Evolutionary conservation across 2,113 vertebrate species (phyloP).

Genomic region (Ameiurus melas): DNA sequence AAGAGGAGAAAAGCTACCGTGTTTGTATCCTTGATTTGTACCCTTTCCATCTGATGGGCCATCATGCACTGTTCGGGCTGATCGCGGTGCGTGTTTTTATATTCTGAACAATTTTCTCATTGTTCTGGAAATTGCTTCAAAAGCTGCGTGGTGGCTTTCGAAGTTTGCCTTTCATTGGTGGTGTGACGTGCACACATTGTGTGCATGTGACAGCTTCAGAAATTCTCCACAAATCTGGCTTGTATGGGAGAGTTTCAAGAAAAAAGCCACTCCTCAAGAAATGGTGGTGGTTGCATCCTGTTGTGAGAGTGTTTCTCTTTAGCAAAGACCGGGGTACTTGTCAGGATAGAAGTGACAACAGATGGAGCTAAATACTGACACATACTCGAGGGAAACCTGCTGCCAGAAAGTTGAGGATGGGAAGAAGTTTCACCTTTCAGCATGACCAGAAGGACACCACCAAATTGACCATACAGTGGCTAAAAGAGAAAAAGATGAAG

Average conservation of each 20-base stretch:
- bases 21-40: too few relatives aligned
- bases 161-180: too few relatives aligned
- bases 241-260: not conserved
- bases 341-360: not conserved
- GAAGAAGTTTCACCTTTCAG: not conserved
- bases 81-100: too few relatives aligned
- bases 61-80: too few relatives aligned
- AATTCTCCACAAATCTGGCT: not conserved
- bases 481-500: not conserved
- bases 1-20: too few relatives aligned
- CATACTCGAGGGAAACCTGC: not conserved
- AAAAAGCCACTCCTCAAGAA: not conserved
- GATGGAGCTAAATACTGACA: not conserved
- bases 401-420: not conserved
- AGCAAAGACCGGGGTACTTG: not conserved
- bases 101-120: too few relatives aligned
- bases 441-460: not conserved
- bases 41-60: too few relatives aligned
- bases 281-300: not conserved
- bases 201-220: not conserved
- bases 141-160: too few relatives aligned
- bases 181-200: too few relatives aligned
- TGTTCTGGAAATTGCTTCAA: too few relatives aligned
- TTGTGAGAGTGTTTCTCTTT: not conserved
- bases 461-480: not conserved